Evolutionary conservation across 2,797 vertebrate species (phyloP).

Genomic region (Sebastolobus alascanus): DNA sequence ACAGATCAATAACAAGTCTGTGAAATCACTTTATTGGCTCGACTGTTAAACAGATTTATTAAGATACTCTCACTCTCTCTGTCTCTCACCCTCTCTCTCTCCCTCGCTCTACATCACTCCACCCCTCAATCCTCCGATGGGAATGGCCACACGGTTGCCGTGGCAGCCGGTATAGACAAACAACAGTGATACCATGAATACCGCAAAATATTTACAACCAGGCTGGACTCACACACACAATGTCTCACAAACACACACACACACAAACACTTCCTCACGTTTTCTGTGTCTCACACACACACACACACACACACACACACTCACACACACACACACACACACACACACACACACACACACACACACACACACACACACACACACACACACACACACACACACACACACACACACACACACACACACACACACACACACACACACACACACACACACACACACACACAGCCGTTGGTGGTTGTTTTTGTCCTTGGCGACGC

Average conservation of each 20-base stretch:
- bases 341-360: no score
- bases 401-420: no score
- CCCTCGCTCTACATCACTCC: conserved; percentile 54
- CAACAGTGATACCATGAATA: conserved; percentile 92
- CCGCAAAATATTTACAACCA: conserved; percentile 90
- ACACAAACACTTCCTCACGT: background rate
- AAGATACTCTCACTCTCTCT: conserved; percentile 4
- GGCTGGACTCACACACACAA: conserved; percentile 1
- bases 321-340: no score
- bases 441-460: conserved; percentile 14
- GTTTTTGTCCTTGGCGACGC: conserved; percentile 65
- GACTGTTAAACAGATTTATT: conserved; percentile 8
- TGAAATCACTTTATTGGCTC: background rate
- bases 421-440: no score
- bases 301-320: conserved; percentile 7
- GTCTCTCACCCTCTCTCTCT: background rate
- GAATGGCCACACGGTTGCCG: conserved; percentile 87
- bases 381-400: background rate
- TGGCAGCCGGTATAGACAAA: conserved; percentile 91
- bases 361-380: conserved; percentile 11
- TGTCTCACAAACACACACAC: conserved; percentile 2
- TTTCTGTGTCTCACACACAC: background rate
- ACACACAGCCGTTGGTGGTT: conserved; percentile 16
- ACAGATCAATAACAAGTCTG: background rate
- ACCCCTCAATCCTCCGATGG: conserved; percentile 81